Evolutionary conservation across 2,888 invertebrate species (phyloP), one percentile per base, ranked within the genome.

Genomic region (Pelosia muscerda): DNA sequence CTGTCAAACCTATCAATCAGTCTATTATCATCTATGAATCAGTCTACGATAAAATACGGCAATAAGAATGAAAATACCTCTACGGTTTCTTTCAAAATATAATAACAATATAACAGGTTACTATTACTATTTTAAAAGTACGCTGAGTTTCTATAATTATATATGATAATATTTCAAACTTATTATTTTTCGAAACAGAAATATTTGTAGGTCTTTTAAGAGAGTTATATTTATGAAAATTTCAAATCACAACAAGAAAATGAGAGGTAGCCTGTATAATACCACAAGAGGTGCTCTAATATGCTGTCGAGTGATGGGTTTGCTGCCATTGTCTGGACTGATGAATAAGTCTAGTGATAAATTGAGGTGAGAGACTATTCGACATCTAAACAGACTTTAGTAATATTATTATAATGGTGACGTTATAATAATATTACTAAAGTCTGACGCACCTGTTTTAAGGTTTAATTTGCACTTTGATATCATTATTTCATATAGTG

Each of bases 321-420:
- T 90, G 0, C 58, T 89, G 0, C 90, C 90, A 4, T 38, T 89
- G 5, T 64, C 76, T 54, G 90, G 89, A 0, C 71, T 90, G 0
- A 81, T 62, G 0, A 76, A 66, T 25, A 42, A 73, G 0, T 70
- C 68, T 0, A 86, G 85, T 65, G 61, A 75, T 9, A 73, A 79
- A 1, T 65, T 90, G 1, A 86, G 80, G 88, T 87, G 74, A 76
- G 68, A 1, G 42, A 5, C 42, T 42, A 42, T 42, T 6, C 15
- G 38, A 15, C 15, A 38, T 38, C 38, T 26, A 64, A 64, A 60
- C 28, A 19, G 53, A 65, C 9, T 49, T 13, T n/a, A 57, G 56
- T 59, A 34, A 42, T 66, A 34, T 68, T 11, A 9, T 28, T 0
- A 31, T 6, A 31, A 31, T 31, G 4, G 38, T 38, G 38, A 38